A percentile compares a stretch with the other conserved stretches of the same genome.
These are phyloP conservation scores for Creontiades dilutus DNA, from an alignment of 2,888 invertebrate genomes.

Conservation along the genomic window DNA sequence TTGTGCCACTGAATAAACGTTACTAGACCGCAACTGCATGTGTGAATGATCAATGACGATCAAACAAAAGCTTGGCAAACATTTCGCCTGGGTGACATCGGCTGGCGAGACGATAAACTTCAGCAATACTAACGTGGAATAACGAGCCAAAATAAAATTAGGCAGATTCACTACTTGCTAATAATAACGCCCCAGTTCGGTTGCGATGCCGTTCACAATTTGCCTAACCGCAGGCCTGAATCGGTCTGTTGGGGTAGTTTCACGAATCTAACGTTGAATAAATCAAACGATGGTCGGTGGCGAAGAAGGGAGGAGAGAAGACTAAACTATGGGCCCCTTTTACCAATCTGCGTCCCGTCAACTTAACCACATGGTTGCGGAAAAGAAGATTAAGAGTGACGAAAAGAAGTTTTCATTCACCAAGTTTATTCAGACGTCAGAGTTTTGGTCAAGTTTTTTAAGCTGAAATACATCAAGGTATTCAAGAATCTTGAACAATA, in stretches of 20 bases:
- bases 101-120: slow-evolving; percentile 12
- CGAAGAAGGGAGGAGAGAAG: no score
- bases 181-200: not conserved
- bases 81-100: not conserved
- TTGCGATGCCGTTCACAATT: not conserved
- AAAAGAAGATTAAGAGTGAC: no score
- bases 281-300: not conserved
- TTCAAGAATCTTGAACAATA: no score
- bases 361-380: no score
- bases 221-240: not conserved
- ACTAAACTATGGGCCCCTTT: no score
- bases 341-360: no score
- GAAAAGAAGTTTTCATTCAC: no score
- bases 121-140: slow-evolving; percentile 9
- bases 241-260: not conserved
- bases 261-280: not conserved
- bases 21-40: not conserved
- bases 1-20: no score
- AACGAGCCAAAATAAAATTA: slow-evolving; percentile 13
- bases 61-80: not conserved
- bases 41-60: not conserved
- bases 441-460: no score
- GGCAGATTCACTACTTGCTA: not conserved
- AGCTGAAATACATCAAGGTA: no score
- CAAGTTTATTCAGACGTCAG: no score